These are phyloP conservation scores for Rhinoptilus africanus DNA, from an alignment of 2,113 vertebrate genomes.

Conservation along the genomic window DNA sequence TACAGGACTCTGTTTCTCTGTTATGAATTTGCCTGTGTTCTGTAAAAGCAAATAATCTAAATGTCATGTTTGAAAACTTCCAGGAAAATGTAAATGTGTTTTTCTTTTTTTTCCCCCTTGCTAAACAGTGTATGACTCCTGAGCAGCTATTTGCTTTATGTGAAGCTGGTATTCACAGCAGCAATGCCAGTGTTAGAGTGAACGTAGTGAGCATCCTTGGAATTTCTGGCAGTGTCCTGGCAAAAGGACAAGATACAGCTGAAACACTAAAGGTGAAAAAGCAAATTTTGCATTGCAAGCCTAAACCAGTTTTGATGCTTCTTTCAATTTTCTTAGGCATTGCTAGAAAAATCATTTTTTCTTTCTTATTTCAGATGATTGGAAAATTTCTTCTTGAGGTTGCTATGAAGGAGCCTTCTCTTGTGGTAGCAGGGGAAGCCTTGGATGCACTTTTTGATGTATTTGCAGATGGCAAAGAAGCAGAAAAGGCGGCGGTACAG, in stretches of 20 bases:
- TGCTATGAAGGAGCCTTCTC: slow-evolving; percentile 81
- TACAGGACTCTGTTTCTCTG: not conserved
- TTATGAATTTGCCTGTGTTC: not conserved
- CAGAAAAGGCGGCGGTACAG: slow-evolving; percentile 83
- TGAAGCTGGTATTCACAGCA: slow-evolving; percentile 81
- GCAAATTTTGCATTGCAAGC: not conserved
- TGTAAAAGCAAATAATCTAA: not conserved
- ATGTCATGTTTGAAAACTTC: not conserved
- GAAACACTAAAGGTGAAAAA: slow-evolving; percentile 87
- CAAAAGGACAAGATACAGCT: slow-evolving; percentile 81
- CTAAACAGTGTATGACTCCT: slow-evolving; percentile 84
- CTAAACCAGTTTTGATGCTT: not conserved
- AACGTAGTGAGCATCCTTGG: slow-evolving; percentile 92
- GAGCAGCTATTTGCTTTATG: slow-evolving; percentile 89
- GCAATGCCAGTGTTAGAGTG: slow-evolving; percentile 83
- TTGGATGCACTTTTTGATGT: slow-evolving; percentile 95
- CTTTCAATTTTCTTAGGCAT: not conserved
- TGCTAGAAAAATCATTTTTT: not conserved
- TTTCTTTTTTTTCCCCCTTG: not conserved
- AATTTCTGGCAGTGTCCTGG: slow-evolving; percentile 90
- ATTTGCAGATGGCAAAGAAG: slow-evolving; percentile 91
- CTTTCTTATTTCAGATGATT: slow-evolving; percentile 79
- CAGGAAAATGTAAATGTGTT: not conserved
- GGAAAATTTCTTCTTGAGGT: slow-evolving; percentile 90
- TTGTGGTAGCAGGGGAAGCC: slow-evolving; percentile 91